phyloP scores from a whole-genome alignment of 2,797 vertebrate species.

The Muraenolepis orangiensis region DNA sequence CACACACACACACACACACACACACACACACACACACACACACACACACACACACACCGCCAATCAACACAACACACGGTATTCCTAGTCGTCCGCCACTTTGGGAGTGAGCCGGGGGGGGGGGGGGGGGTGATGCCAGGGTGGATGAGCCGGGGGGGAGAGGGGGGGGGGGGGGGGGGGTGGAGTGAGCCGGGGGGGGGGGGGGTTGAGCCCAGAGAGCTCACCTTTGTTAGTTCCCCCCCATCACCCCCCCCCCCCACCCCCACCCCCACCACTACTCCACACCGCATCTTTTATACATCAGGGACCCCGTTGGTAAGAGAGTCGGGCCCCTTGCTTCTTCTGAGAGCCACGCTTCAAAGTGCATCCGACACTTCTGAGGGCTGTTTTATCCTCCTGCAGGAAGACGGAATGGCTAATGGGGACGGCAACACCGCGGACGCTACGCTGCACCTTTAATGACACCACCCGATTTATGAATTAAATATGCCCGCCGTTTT shows the following conservation, averaged over 20 bases:
- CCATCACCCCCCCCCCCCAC: no score
- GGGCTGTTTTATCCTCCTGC: constrained; percentile 91
- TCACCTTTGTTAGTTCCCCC: constrained; percentile 80
- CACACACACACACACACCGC: no score
- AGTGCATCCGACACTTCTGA: constrained; percentile 89
- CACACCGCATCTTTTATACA: constrained; percentile 77
- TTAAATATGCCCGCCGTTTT: constrained; percentile 81
- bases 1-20: no score
- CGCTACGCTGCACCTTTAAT: constrained; percentile 75
- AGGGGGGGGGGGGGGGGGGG: neutral
- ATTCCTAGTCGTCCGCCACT: neutral
- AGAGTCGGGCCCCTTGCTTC: constrained; percentile 78
- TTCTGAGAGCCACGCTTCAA: constrained; percentile 91
- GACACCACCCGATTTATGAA: constrained; percentile 83
- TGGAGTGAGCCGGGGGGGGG: no score
- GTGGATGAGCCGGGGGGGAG: no score
- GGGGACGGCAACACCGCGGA: constrained; percentile 49
- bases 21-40: no score
- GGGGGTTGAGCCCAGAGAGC: constrained; percentile 58
- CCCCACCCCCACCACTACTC: no score
- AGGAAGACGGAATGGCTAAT: constrained; percentile 96
- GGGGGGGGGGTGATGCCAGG: no score
- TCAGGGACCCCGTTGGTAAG: constrained; percentile 81
- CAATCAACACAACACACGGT: neutral
- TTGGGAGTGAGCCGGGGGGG: neutral